Conservation (phyloP, 1,140 invertebrate species). For the Lysiphlebus fabarum region DNA sequence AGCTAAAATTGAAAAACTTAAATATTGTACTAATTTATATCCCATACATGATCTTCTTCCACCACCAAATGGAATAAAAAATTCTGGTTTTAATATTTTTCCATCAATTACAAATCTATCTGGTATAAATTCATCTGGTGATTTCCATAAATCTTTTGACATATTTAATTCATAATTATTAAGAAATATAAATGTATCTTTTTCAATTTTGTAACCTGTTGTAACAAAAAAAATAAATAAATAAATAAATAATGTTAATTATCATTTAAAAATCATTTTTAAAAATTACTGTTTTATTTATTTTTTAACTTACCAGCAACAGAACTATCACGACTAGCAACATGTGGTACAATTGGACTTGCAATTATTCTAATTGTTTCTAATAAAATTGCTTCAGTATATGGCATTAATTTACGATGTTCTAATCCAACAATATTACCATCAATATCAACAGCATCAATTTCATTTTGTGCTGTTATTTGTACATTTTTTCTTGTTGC, state of each 20-base stretch:
- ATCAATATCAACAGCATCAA: conserved; percentile 58
- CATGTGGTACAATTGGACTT: conserved; percentile 88
- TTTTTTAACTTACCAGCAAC: conserved; percentile 58
- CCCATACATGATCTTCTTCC: conserved; percentile 86
- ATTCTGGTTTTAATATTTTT: conserved; percentile 55
- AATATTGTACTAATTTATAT: conserved; percentile 75
- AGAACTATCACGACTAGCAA: conserved; percentile 72
- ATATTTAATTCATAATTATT: conserved; percentile 86
- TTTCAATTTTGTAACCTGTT: conserved; percentile 66
- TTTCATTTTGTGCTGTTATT: conserved; percentile 66
- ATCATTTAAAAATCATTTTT: too few relatives aligned
- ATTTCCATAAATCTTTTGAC: conserved; percentile 68
- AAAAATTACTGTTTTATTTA: background rate
- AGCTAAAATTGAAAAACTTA: conserved; percentile 70
- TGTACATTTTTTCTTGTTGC: conserved; percentile 64
- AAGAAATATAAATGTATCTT: conserved; percentile 80
- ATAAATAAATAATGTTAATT: too few relatives aligned
- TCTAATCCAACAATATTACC: conserved; percentile 59
- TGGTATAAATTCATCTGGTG: conserved; percentile 57
- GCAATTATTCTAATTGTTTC: conserved; percentile 77
- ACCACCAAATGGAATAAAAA: conserved; percentile 85
- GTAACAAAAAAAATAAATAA: conserved; percentile 11
- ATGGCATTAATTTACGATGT: conserved; percentile 70
- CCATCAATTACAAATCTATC: conserved; percentile 69
- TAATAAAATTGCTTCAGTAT: conserved; percentile 77